Conservation (phyloP, 2,888 invertebrate genomes). For the Eupsilia transversa region DNA sequence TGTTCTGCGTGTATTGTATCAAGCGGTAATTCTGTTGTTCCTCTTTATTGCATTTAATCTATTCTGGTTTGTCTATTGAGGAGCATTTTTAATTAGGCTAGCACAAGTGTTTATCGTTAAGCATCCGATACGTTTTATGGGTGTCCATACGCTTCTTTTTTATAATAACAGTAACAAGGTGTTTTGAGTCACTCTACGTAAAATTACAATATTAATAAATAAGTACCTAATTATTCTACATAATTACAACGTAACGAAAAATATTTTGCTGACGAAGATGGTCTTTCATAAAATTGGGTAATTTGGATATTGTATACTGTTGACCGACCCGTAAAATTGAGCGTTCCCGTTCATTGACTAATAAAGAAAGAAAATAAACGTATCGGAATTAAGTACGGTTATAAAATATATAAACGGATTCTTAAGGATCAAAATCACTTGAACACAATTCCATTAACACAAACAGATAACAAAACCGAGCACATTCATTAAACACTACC, state of each 20-base stretch:
- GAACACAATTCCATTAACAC: background rate
- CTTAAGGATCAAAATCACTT: background rate
- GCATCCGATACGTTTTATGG: constrained; percentile 25
- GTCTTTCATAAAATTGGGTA: background rate
- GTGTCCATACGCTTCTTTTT: constrained; percentile 1
- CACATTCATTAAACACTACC: constrained; percentile 38
- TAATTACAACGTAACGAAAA: background rate
- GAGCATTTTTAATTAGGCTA: constrained; percentile 49
- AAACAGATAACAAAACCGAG: constrained; percentile 2
- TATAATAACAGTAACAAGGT: constrained; percentile 1
- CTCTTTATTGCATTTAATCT: background rate
- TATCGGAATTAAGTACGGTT: background rate
- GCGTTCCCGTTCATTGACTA: background rate
- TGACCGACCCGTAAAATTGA: background rate
- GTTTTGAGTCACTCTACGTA: background rate
- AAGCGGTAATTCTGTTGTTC: constrained; percentile 32
- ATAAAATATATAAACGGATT: background rate
- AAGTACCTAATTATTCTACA: background rate
- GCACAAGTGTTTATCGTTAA: constrained; percentile 49
- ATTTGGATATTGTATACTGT: background rate
- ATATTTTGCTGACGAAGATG: too few relatives aligned
- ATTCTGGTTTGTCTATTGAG: constrained; percentile 36
- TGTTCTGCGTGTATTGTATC: background rate
- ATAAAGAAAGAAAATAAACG: too few relatives aligned
- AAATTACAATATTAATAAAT: background rate